phyloP scores from a whole-genome alignment of 2,797 vertebrate species.

The Gorsachius magnificus region DNA sequence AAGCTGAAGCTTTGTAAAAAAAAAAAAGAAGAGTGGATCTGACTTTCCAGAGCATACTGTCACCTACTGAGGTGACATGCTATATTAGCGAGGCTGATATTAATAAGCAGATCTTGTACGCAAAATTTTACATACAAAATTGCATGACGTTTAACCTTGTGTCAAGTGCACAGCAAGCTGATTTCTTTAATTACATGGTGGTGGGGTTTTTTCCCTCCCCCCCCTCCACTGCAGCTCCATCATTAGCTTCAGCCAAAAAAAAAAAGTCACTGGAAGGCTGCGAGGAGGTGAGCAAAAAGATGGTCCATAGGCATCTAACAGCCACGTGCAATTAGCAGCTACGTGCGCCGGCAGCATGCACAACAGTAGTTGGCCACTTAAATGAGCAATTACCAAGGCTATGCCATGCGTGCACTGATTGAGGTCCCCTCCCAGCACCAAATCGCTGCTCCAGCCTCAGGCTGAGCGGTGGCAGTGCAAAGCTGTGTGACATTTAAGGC shows the following conservation, averaged over 20 bases:
- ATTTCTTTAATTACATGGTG: conserved; percentile 21
- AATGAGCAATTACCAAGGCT: background rate
- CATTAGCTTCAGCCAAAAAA: background rate
- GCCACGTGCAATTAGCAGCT: rapidly evolving
- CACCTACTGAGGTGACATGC: background rate
- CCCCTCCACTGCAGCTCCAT: rapidly evolving
- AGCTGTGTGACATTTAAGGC: background rate
- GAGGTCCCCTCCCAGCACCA: background rate
- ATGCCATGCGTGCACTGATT: rapidly evolving
- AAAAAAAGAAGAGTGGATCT: background rate
- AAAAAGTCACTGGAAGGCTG: background rate
- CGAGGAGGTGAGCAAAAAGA: background rate
- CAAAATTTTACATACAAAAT: background rate
- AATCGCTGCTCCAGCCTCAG: background rate
- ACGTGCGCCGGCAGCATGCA: rapidly evolving
- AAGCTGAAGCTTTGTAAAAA: background rate
- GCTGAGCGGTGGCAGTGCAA: background rate
- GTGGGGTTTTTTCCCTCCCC: too few relatives aligned
- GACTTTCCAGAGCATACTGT: background rate
- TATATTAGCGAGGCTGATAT: background rate
- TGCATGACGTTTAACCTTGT: background rate
- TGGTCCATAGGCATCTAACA: too few relatives aligned
- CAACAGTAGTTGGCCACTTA: background rate
- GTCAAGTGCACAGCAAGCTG: background rate
- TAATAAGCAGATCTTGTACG: background rate